Evolutionary conservation across 2,113 vertebrate species (phyloP).

Genomic region (Etia nguti): DNA sequence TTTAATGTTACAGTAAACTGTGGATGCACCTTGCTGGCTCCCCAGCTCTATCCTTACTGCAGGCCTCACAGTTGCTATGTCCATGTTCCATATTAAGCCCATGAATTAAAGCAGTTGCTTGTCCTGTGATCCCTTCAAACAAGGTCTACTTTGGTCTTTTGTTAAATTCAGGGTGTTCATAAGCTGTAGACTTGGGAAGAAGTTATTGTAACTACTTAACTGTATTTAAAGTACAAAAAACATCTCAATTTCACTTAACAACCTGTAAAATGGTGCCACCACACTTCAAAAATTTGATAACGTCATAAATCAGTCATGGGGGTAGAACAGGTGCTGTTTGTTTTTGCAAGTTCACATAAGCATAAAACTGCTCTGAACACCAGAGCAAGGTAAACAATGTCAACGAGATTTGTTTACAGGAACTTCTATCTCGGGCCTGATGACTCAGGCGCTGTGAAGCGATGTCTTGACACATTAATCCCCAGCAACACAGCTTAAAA

Average conservation of each 20-base stretch:
- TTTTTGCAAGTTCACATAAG: neutral
- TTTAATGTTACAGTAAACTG: neutral
- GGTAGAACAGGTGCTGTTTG: neutral
- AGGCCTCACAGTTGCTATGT: neutral
- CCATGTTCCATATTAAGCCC: neutral
- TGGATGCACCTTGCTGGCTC: neutral
- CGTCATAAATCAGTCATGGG: neutral
- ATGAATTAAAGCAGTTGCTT: neutral
- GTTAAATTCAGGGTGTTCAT: neutral
- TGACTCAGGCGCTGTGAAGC: neutral
- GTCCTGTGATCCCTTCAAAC: neutral
- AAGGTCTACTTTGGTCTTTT: neutral
- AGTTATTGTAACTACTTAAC: neutral
- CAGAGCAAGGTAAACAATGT: neutral
- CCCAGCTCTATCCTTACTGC: neutral
- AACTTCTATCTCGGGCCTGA: neutral
- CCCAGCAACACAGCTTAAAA: constrained; percentile 49
- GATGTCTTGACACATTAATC: neutral
- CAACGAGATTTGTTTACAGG: neutral
- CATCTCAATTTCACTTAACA: neutral
- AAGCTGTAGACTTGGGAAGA: neutral
- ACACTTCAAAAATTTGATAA: neutral
- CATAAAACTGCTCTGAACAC: neutral
- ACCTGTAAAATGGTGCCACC: neutral
- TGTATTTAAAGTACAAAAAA: neutral